These are phyloP conservation scores for Gymnocephalus cernua DNA, from an alignment of 2,113 vertebrate genomes.

Conservation along the genomic window DNA sequence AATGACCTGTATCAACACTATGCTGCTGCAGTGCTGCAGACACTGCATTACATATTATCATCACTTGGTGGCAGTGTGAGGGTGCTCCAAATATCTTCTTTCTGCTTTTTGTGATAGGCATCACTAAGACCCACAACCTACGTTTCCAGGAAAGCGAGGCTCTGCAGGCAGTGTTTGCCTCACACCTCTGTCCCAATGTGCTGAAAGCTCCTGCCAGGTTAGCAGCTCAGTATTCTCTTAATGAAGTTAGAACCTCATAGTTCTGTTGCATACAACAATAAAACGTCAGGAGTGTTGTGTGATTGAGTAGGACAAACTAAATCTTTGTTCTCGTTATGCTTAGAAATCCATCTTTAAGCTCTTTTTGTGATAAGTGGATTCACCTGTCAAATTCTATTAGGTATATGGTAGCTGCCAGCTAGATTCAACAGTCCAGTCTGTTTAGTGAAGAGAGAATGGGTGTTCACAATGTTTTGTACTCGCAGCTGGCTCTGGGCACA, in stretches of 20 bases:
- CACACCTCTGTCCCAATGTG: conserved; percentile 89
- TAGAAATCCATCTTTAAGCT: not conserved
- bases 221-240: conserved; percentile 25
- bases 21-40: not conserved
- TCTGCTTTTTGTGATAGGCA: conserved; percentile 80
- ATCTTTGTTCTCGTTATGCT: not conserved
- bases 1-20: not conserved
- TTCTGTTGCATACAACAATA: not conserved
- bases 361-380: not conserved
- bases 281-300: not conserved
- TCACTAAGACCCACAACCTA: conserved; percentile 92
- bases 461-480: not conserved
- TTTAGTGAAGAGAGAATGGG: not conserved
- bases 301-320: not conserved
- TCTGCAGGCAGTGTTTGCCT: conserved; percentile 90
- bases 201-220: conserved; percentile 92
- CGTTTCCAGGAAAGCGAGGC: conserved; percentile 90
- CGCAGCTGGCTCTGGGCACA: not conserved
- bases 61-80: conserved; percentile 73
- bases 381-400: not conserved
- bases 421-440: not conserved
- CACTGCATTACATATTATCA: conserved; percentile 19
- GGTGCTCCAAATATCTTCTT: conserved; percentile 42
- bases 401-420: not conserved
- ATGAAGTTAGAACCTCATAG: not conserved